Evolutionary conservation across 1,140 invertebrate genomes (phyloP).

Genomic region (Dendroctonus ponderosae): DNA sequence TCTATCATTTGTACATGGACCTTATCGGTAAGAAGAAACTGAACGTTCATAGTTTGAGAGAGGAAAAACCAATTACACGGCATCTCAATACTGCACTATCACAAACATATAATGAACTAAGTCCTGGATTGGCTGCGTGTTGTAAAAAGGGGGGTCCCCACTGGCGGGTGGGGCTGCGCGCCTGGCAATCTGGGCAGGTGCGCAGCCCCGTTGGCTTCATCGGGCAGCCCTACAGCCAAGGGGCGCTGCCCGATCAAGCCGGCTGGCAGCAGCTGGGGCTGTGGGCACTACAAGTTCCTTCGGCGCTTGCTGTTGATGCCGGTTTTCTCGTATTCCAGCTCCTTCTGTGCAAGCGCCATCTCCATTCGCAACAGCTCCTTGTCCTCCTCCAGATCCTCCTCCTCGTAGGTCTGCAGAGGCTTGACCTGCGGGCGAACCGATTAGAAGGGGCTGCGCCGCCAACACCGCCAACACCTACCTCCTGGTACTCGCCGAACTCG

Average conservation of each 20-base stretch:
- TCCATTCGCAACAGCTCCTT: constrained; percentile 47
- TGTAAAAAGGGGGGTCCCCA: not conserved
- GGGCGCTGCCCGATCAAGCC: too few species aligned
- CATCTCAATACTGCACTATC: constrained; percentile 1
- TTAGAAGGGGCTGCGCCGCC: too few species aligned
- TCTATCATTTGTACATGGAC: constrained; percentile 45
- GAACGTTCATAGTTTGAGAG: constrained; percentile 31
- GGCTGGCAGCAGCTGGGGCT: not conserved
- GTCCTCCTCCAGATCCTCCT: constrained; percentile 43
- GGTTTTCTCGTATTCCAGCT: constrained; percentile 47
- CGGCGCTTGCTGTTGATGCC: constrained; percentile 41
- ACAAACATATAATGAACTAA: not conserved
- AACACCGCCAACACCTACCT: constrained; percentile 41
- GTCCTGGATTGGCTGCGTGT: not conserved
- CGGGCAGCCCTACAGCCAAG: too few species aligned
- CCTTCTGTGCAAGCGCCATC: constrained; percentile 50
- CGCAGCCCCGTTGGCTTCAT: not conserved
- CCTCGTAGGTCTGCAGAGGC: constrained; percentile 37
- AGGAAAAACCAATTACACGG: constrained; percentile 28
- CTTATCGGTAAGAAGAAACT: constrained; percentile 38
- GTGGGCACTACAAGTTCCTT: constrained; percentile 41
- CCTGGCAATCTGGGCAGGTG: not conserved
- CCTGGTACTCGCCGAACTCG: constrained; percentile 53
- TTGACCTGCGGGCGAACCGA: constrained; percentile 20
- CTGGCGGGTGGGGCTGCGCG: not conserved